Conservation (phyloP, 2,113 vertebrate species). For the Myotis brandtii region DNA sequence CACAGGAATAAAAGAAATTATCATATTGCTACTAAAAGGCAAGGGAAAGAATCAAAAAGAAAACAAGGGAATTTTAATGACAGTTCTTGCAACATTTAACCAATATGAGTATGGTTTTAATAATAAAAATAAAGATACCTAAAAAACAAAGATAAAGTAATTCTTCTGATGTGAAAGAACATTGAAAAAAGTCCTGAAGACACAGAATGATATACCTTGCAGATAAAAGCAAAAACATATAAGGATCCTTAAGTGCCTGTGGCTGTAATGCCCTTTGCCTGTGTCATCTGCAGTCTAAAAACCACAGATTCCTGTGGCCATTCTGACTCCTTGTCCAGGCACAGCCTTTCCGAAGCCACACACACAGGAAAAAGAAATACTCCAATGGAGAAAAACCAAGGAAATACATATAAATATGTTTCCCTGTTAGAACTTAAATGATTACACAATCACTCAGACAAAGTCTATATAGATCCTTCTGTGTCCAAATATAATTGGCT, state of each 20-base stretch:
- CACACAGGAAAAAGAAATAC: not conserved
- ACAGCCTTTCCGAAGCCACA: not conserved
- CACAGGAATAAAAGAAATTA: slow-evolving; percentile 53
- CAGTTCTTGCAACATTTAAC: slow-evolving; percentile 31
- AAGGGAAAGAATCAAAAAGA: not conserved
- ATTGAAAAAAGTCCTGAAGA: not conserved
- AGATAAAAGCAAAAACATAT: not conserved
- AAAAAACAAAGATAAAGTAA: slow-evolving; percentile 38
- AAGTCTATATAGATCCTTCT: not conserved
- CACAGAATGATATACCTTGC: not conserved
- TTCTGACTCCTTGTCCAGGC: not conserved
- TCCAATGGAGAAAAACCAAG: not conserved
- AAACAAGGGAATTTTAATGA: slow-evolving; percentile 49
- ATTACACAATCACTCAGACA: not conserved
- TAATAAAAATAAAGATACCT: slow-evolving; percentile 60
- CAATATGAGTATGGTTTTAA: slow-evolving; percentile 20
- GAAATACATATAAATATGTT: not conserved
- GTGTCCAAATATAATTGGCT: not conserved
- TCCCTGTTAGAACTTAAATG: not conserved
- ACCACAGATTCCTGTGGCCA: not conserved
- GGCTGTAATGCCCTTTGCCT: not conserved
- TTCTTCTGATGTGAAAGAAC: slow-evolving; percentile 19
- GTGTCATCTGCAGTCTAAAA: not conserved
- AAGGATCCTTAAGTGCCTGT: not conserved
- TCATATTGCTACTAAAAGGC: slow-evolving; percentile 50